Conservation (phyloP, 53 echinoderm and acorn worm genomes). For the Pentamera pediparva region DNA sequence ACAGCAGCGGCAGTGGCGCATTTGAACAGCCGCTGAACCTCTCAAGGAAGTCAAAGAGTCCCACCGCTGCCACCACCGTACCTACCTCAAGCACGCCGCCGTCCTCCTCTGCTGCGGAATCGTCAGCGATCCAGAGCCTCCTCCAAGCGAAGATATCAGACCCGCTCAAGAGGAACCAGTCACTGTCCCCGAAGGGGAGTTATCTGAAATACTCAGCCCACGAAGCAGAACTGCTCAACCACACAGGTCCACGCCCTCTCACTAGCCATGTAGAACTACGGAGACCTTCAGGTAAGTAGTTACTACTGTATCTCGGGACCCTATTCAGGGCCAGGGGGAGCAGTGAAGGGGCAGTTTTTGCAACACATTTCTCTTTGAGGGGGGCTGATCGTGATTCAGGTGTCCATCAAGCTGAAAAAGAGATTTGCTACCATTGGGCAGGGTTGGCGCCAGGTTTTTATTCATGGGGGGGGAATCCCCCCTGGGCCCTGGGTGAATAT, state of each 20-base stretch:
- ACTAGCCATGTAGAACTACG: conserved; percentile 64
- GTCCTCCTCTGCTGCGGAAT: conserved; percentile 19
- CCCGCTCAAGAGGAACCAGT: conserved; percentile 82
- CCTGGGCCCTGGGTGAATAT: no score
- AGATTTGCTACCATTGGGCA: no score
- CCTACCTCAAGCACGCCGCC: not conserved
- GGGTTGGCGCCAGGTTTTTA: no score
- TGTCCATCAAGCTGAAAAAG: no score
- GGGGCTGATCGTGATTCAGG: no score
- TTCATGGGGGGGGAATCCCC: no score
- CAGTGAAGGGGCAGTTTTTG: no score
- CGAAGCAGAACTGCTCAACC: conserved; percentile 85
- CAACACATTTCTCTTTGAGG: no score
- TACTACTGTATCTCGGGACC: no score
- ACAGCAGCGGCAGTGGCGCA: no score
- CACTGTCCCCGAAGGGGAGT: conserved; percentile 90
- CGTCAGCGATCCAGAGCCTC: conserved; percentile 40
- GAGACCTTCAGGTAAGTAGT: conserved; percentile 62
- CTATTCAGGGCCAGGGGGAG: no score
- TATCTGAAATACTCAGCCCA: conserved; percentile 96
- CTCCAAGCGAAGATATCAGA: conserved; percentile 46
- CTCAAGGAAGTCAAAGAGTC: conserved; percentile 61
- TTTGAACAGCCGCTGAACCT: conserved; percentile 92
- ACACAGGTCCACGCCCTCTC: conserved; percentile 54
- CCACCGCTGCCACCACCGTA: conserved; percentile 45